Evolutionary conservation across 2,113 vertebrate species (phyloP).

Genomic region (Euleptes europaea): DNA sequence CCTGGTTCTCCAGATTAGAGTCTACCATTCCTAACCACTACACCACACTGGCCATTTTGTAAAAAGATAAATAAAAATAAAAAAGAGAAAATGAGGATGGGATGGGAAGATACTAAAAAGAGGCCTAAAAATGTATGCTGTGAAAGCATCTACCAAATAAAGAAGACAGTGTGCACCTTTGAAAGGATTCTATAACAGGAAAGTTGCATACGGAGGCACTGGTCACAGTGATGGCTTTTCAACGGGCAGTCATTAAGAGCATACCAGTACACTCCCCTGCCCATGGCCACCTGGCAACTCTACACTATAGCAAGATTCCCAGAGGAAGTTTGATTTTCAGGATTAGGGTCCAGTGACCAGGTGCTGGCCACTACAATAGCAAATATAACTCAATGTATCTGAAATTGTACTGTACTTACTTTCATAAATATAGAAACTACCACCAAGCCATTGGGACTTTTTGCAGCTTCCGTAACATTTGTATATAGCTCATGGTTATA

Average conservation of each 20-base stretch:
- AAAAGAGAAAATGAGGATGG: background rate
- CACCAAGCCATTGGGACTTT: conserved; percentile 97
- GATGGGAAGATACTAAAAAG: background rate
- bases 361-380: background rate
- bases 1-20: too few species aligned
- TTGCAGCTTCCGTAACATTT: conserved; percentile 96
- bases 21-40: too few species aligned
- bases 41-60: too few species aligned
- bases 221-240: background rate
- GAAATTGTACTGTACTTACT: conserved; percentile 76
- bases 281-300: too few species aligned
- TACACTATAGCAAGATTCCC: background rate
- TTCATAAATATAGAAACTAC: conserved; percentile 99
- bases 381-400: background rate
- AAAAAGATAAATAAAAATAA: background rate
- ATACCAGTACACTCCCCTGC: too few species aligned
- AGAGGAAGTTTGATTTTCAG: background rate
- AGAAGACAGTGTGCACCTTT: background rate
- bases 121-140: background rate
- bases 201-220: background rate
- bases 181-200: background rate
- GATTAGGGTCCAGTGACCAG: background rate
- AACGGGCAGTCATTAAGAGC: too few species aligned
- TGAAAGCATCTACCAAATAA: background rate
- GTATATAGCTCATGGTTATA: conserved; percentile 98